Percentiles rank a stretch among this genome's conserved stretches.
phyloP scores from a whole-genome alignment of 2,113 vertebrate species.

The Coptodon bakossiorum region DNA sequence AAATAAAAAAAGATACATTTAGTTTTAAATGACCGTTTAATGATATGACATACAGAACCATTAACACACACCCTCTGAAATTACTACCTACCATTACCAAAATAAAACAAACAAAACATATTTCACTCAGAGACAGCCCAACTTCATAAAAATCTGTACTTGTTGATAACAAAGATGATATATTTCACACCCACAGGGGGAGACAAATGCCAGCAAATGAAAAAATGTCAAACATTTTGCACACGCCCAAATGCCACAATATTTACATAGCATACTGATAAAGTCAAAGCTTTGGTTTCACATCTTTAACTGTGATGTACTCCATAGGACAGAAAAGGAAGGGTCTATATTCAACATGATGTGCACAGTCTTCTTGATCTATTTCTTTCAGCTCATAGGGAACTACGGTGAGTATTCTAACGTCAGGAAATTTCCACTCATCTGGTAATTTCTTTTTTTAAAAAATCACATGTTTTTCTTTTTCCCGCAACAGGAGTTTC shows the following conservation, averaged over 20 bases:
- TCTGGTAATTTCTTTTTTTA: background rate
- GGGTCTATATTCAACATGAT: background rate
- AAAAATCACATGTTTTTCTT: background rate
- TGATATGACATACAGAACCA: background rate
- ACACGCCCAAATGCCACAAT: accelerated
- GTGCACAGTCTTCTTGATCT: background rate
- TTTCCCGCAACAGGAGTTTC: conserved; percentile 10
- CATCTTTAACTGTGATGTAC: background rate
- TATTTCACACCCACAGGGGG: background rate
- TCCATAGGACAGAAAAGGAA: accelerated
- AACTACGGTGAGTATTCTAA: background rate
- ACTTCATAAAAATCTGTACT: background rate
- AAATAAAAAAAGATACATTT: background rate
- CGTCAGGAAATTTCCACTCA: accelerated
- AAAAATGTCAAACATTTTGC: background rate
- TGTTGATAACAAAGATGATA: background rate
- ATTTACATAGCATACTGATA: accelerated
- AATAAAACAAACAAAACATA: accelerated
- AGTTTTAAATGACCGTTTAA: background rate
- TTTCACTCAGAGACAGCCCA: accelerated
- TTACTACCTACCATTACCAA: background rate
- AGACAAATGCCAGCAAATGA: background rate
- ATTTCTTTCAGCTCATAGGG: background rate
- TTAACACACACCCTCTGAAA: background rate
- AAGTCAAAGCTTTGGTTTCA: background rate